These are phyloP conservation scores for Yponomeuta evonymella DNA, from an alignment of 2,888 invertebrate species.

Conservation along the genomic window DNA sequence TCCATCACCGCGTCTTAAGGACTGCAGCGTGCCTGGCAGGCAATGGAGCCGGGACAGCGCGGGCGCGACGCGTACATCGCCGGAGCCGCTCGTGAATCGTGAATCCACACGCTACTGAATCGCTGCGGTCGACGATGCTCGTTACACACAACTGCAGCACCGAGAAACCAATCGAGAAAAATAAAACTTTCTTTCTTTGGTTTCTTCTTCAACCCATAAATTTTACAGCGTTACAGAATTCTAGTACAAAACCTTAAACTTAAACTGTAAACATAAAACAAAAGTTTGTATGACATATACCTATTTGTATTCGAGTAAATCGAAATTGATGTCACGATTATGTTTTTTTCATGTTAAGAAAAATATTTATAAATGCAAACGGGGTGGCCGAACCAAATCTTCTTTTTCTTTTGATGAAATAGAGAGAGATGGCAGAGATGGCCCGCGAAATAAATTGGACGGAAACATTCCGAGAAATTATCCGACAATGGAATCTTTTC, in stretches of 20 bases:
- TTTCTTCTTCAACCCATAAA: too few species aligned
- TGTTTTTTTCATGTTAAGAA: too few species aligned
- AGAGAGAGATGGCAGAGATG: too few species aligned
- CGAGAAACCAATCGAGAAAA: not conserved
- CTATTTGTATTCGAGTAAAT: not conserved
- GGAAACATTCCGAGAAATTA: too few species aligned
- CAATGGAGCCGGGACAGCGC: not conserved
- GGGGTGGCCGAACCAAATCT: too few species aligned
- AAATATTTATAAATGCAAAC: too few species aligned
- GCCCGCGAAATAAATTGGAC: too few species aligned
- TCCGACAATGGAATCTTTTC: too few species aligned
- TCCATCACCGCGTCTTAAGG: not conserved
- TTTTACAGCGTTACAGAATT: too few species aligned
- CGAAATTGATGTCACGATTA: not conserved
- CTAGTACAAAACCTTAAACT: not conserved
- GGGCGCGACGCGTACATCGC: not conserved
- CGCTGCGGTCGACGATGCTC: not conserved
- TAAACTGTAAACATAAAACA: too few species aligned
- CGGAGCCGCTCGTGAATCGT: not conserved
- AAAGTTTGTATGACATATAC: not conserved
- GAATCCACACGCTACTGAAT: not conserved
- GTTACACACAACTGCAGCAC: not conserved
- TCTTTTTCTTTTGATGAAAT: too few species aligned
- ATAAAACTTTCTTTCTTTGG: not conserved
- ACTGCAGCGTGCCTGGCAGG: not conserved